These are phyloP conservation scores for Galerucella nymphaeae DNA, from an alignment of 2,888 invertebrate species.

Conservation along the genomic window DNA sequence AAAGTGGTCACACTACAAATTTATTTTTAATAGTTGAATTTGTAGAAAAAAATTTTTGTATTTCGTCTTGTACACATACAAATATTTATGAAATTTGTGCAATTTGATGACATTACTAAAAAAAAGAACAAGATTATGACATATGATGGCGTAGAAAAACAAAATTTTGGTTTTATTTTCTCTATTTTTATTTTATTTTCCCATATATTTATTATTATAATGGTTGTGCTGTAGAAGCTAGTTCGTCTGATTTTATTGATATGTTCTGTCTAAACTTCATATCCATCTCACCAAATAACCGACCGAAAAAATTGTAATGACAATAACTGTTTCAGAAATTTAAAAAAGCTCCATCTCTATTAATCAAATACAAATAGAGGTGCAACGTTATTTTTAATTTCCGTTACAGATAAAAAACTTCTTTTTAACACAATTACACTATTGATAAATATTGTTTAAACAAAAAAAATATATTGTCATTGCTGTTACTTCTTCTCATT, in stretches of 20 bases:
- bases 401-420: neutral
- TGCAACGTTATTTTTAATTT: constrained; percentile 10
- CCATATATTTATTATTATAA: constrained; percentile 51
- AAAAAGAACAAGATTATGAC: constrained; percentile 54
- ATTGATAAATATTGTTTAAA: neutral
- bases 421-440: neutral
- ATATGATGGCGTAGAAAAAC: constrained; percentile 62
- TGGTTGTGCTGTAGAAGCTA: constrained; percentile 63
- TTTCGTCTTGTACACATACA: constrained; percentile 22
- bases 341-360: neutral
- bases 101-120: constrained; percentile 60
- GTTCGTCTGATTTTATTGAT: constrained; percentile 59
- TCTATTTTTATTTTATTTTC: constrained; percentile 38
- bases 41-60: neutral
- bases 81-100: constrained; percentile 55
- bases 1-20: neutral
- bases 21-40: no score
- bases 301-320: constrained; percentile 31
- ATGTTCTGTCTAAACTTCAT: constrained; percentile 60
- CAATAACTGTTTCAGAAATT: constrained; percentile 23
- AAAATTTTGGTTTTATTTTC: constrained; percentile 50
- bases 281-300: constrained; percentile 54
- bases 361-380: neutral
- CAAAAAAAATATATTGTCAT: constrained; percentile 13
- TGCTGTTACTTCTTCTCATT: constrained; percentile 25